A percentile compares a stretch with the other conserved stretches of the same genome.
phyloP scores from a whole-genome alignment of 2,113 vertebrate species.

The Odobenus rosmarus region DNA sequence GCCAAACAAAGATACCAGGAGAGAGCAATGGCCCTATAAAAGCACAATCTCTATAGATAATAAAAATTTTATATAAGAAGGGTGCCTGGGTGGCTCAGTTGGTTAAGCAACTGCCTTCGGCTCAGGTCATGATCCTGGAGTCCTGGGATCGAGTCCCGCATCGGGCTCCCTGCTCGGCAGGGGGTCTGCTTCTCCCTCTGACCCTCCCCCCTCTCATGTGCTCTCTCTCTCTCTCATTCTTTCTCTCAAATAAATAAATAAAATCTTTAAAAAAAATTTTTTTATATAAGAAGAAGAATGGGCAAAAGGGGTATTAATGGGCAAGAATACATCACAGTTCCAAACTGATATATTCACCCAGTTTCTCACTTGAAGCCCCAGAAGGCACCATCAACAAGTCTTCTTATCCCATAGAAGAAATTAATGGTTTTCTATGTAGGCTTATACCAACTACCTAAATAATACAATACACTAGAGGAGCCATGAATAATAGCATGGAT shows the following conservation, averaged over 20 bases:
- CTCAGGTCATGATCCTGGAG: too few species aligned
- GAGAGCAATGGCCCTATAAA: neutral
- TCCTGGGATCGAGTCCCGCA: too few species aligned
- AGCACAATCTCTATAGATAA: neutral
- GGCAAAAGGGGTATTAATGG: neutral
- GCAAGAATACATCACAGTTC: neutral
- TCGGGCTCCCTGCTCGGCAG: too few species aligned
- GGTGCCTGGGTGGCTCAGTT: too few species aligned
- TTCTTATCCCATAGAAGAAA: neutral
- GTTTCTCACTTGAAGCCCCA: neutral
- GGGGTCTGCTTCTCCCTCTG: too few species aligned
- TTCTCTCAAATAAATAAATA: too few species aligned
- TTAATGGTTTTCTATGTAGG: neutral
- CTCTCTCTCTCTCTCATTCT: too few species aligned
- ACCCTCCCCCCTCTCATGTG: too few species aligned
- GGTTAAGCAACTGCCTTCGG: too few species aligned
- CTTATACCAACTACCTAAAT: neutral
- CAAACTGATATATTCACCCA: neutral
- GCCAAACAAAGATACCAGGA: neutral
- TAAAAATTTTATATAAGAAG: neutral
- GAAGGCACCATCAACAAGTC: neutral
- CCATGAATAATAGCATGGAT: neutral
- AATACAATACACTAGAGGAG: neutral
- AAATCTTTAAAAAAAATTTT: too few species aligned
- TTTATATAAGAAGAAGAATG: neutral